These are phyloP conservation scores for Phymastichus coffea DNA, from an alignment of 1,140 invertebrate species.

Conservation along the genomic window DNA sequence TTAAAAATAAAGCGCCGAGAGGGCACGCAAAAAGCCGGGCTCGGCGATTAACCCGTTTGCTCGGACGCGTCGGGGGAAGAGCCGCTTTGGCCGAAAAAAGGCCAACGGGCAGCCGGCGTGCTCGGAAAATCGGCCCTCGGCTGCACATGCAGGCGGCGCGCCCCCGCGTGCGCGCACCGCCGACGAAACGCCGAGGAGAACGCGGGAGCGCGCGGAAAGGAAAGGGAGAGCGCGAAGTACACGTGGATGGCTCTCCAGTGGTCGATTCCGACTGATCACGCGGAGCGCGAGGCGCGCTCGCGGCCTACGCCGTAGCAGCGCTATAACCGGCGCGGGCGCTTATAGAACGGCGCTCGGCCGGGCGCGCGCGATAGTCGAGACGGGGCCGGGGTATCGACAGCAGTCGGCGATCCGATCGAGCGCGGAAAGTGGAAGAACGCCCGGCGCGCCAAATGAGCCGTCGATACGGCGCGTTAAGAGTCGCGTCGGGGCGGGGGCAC, in stretches of 20 bases:
- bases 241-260: constrained; percentile 31
- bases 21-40: neutral
- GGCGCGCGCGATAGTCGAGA: too few relatives aligned
- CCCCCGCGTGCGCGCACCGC: neutral
- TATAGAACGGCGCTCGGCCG: too few relatives aligned
- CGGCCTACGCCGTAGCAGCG: too few relatives aligned
- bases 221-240: constrained; percentile 17
- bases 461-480: too few relatives aligned
- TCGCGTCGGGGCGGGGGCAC: too few relatives aligned
- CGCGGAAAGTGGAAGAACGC: too few relatives aligned
- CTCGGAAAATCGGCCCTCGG: neutral
- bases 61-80: neutral
- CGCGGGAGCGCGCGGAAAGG: neutral
- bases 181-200: neutral
- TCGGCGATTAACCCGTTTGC: constrained; percentile 19
- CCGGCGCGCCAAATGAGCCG: too few relatives aligned
- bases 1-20: neutral
- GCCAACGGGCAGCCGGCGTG: neutral
- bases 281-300: too few relatives aligned
- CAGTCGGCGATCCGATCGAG: too few relatives aligned
- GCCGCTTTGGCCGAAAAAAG: neutral
- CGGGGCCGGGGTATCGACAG: too few relatives aligned
- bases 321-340: too few relatives aligned
- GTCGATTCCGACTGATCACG: constrained; percentile 36
- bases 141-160: too few relatives aligned